Evolutionary conservation across 2,888 invertebrate species (phyloP), one percentile per base, ranked within the genome.

Genomic region (Pandemis heparana): DNA sequence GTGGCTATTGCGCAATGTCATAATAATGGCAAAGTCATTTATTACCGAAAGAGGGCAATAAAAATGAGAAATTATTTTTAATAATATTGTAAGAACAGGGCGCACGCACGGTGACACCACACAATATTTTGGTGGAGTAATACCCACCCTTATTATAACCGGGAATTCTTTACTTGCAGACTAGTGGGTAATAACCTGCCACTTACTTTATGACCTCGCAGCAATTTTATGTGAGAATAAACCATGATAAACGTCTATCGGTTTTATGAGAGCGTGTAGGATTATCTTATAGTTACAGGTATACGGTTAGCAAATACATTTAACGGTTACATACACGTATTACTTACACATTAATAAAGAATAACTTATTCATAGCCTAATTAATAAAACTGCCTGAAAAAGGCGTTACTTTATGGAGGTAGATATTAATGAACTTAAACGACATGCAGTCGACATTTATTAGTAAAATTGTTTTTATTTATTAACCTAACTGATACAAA

Each of bases 21-120:
- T 80, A 79, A 83, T 81, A 83, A 81, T 77, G 82, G 80, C 82
- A 82, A 82, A 81, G 83, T 88, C 88, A 90, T 91, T 89, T 89
- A 91, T 90, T 87, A 88, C 82, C 82, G 84, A 85, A 86, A 83
- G 86, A 77, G 69, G 84, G 90, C 85, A 92, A 94, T 94, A 93
- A 94, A 94, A 93, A 92, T 94, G 94, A 94, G 94, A 92, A 94
- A 94, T 94, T 94, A 94, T 94, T 93, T 94, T 94, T 94, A 94
- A 94, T 94, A 93, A 92, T 88, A 90, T 86, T 86, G 87, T 81
- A 78, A 80, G 82, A 77, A 76, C 76, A 80, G 81, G 84, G 81
- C 80, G 82, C 75, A 64, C 77, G 81, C 81, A 78, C 82, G 80
- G 85, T 89, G 90, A 89, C 88, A 83, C 77, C 77, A 82, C 87